These are phyloP conservation scores for Thaumatotibia leucotreta DNA, from an alignment of 1,140 invertebrate genomes.

Conservation along the genomic window DNA sequence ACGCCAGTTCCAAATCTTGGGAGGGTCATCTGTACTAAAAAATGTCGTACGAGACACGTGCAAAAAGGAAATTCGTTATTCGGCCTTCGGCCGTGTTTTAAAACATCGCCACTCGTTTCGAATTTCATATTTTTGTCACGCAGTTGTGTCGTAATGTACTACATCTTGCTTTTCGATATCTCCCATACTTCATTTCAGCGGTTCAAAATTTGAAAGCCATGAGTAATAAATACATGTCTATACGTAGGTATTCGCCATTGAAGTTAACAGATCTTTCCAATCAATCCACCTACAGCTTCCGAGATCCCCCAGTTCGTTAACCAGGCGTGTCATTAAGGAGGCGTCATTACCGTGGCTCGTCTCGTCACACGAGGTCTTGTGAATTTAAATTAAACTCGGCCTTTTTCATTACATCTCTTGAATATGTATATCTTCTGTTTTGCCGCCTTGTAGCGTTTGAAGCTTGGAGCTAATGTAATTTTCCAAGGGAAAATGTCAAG, in stretches of 20 bases:
- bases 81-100: too few species aligned
- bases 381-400: conserved; percentile 10
- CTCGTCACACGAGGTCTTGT: not conserved
- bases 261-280: not conserved
- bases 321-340: conserved; percentile 8
- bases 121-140: too few species aligned
- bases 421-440: not conserved
- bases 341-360: not conserved
- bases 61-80: too few species aligned
- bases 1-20: too few species aligned
- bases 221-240: too few species aligned
- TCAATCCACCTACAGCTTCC: not conserved
- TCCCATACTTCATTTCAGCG: too few species aligned
- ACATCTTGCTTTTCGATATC: too few species aligned
- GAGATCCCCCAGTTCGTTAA: conserved; percentile 3
- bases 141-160: too few species aligned
- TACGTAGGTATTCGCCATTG: not conserved
- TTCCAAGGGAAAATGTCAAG: not conserved
- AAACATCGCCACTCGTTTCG: too few species aligned
- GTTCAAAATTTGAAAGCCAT: too few species aligned
- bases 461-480: not conserved
- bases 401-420: conserved; percentile 6
- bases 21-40: too few species aligned
- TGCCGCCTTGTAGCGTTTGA: not conserved
- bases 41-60: too few species aligned